These are phyloP conservation scores for Papilio xuthus DNA, from an alignment of 1,140 invertebrate genomes.

Conservation along the genomic window DNA sequence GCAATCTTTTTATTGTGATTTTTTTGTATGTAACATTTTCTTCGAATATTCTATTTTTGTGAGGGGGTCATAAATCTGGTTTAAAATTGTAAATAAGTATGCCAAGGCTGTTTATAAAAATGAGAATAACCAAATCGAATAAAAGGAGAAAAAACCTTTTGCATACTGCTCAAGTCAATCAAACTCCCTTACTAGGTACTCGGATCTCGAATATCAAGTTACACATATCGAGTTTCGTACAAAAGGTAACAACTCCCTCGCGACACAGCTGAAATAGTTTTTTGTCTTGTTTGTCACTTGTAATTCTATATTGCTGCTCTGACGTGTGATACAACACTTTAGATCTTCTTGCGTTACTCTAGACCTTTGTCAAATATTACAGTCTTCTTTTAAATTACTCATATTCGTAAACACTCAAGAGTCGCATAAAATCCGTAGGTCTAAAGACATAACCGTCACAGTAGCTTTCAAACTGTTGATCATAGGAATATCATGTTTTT, in stretches of 20 bases:
- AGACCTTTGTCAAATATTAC: not conserved
- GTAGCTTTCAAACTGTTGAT: no score
- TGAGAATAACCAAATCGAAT: not conserved
- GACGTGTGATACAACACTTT: conserved; percentile 39
- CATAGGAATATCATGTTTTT: no score
- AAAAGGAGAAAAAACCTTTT: not conserved
- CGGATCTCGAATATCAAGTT: conserved; percentile 23
- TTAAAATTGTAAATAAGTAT: not conserved
- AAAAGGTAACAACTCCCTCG: conserved; percentile 14
- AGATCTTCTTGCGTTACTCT: not conserved
- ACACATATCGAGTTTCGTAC: conserved; percentile 27
- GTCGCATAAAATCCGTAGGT: not conserved
- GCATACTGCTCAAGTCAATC: not conserved
- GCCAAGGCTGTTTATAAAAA: not conserved
- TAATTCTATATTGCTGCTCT: conserved; percentile 32
- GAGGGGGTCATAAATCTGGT: no score
- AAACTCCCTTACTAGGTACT: not conserved
- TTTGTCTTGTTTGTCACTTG: not conserved
- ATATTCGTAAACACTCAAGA: not conserved
- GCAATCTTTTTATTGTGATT: not conserved
- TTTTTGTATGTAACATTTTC: no score
- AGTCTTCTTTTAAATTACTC: not conserved
- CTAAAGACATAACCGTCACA: no score
- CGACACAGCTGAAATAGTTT: conserved; percentile 11
- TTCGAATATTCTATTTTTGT: no score